Percentiles rank a stretch among this genome's conserved stretches.
phyloP scores from a whole-genome alignment of 64 coral and sea anemone species.

The Actinia tenebrosa region DNA sequence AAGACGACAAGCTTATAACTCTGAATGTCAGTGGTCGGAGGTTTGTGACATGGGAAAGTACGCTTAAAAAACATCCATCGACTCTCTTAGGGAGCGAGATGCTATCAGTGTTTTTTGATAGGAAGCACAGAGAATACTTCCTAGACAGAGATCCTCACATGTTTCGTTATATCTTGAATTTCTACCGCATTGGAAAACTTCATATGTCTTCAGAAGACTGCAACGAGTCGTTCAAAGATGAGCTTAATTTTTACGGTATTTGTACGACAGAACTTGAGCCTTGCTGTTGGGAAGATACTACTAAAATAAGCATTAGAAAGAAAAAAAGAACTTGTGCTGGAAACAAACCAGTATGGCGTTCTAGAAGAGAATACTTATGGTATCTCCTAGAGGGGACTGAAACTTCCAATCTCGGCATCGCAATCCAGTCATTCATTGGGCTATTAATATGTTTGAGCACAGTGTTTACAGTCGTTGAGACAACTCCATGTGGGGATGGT shows the following conservation, averaged over 20 bases:
- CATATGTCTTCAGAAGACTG: slow-evolving; percentile 59
- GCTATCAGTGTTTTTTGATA: slow-evolving; percentile 42
- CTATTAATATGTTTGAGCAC: neutral
- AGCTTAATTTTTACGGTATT: slow-evolving; percentile 69
- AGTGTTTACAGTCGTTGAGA: slow-evolving; percentile 17
- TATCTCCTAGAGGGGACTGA: slow-evolving; percentile 44
- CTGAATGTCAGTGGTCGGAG: slow-evolving; percentile 66
- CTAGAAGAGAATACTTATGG: slow-evolving; percentile 44
- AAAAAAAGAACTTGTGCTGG: neutral
- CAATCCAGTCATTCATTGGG: slow-evolving; percentile 3
- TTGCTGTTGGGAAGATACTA: slow-evolving; percentile 52
- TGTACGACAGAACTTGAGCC: slow-evolving; percentile 24
- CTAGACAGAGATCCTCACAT: slow-evolving; percentile 69
- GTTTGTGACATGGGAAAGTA: slow-evolving; percentile 63
- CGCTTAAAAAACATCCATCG: slow-evolving; percentile 58
- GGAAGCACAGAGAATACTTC: slow-evolving; percentile 56
- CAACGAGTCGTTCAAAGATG: slow-evolving; percentile 44
- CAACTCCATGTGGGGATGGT: neutral
- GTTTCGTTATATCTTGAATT: slow-evolving; percentile 75
- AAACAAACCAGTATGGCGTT: neutral
- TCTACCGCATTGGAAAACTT: slow-evolving; percentile 59
- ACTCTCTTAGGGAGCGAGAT: slow-evolving; percentile 65
- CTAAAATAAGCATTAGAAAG: slow-evolving; percentile 2
- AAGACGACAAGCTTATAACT: slow-evolving; percentile 38
- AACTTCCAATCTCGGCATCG: neutral